Conservation (phyloP, 2,888 invertebrate genomes). For the Cybosia mesomella region DNA sequence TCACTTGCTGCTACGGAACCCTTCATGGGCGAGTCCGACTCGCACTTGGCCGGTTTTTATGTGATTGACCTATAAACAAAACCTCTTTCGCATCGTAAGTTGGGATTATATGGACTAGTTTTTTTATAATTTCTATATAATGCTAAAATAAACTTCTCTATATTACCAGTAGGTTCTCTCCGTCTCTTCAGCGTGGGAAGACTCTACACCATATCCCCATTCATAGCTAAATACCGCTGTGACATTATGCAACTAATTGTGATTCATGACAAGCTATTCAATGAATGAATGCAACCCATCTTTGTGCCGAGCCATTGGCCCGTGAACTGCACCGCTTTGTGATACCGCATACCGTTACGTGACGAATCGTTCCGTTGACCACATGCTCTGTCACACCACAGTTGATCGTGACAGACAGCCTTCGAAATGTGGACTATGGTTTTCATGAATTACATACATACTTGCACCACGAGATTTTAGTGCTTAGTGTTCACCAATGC, state of each 20-base stretch:
- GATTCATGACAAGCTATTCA: conserved; percentile 6
- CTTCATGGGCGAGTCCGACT: too few relatives aligned
- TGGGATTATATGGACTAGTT: too few relatives aligned
- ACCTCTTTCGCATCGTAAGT: too few relatives aligned
- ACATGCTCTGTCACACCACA: conserved; percentile 31
- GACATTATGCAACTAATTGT: neutral
- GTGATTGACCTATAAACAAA: too few relatives aligned
- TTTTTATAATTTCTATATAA: too few relatives aligned
- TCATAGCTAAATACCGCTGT: conserved; percentile 6
- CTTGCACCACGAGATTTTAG: neutral
- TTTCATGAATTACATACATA: neutral
- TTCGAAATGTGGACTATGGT: conserved; percentile 22
- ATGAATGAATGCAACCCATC: conserved; percentile 54
- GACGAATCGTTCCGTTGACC: conserved; percentile 44
- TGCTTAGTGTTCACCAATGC: neutral
- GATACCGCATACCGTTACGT: conserved; percentile 54
- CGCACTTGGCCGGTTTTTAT: too few relatives aligned
- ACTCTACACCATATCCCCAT: neutral
- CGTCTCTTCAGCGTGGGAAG: neutral
- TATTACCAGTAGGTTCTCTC: neutral
- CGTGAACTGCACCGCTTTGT: conserved; percentile 63
- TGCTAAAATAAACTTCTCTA: neutral
- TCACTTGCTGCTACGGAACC: too few relatives aligned
- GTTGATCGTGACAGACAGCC: conserved; percentile 20
- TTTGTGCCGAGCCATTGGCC: conserved; percentile 61